Percentiles rank a stretch among this genome's conserved stretches.
Evolutionary conservation across 2,797 vertebrate genomes (phyloP).

Genomic region (Acomys russatus): DNA sequence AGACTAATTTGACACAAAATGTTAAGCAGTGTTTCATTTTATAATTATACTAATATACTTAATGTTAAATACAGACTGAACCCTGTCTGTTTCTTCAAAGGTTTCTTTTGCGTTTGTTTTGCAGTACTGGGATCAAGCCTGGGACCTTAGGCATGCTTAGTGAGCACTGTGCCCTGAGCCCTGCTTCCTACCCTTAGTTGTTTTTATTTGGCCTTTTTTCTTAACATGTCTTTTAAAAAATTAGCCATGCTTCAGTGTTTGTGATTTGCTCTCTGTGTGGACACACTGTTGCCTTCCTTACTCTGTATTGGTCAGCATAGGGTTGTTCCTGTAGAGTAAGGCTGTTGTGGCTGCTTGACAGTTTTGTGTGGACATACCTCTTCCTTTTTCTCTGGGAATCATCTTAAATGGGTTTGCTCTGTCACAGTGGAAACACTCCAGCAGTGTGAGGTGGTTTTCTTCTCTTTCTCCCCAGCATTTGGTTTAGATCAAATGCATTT

Average conservation of each 20-base stretch:
- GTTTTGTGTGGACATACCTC: neutral
- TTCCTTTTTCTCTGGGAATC: neutral
- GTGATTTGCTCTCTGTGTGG: neutral
- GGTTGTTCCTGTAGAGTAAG: no score
- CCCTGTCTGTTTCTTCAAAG: neutral
- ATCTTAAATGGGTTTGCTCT: neutral
- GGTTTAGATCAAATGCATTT: neutral
- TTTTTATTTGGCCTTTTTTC: conserved; percentile 4
- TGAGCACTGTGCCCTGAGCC: neutral
- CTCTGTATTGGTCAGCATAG: neutral
- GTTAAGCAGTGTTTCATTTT: neutral
- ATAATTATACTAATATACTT: neutral
- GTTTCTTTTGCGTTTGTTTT: neutral
- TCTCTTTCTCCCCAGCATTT: neutral
- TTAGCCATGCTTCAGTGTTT: neutral
- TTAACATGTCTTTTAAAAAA: neutral
- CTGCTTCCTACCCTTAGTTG: neutral
- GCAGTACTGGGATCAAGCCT: neutral
- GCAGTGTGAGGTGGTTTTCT: no score
- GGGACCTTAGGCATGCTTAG: neutral
- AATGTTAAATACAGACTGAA: neutral
- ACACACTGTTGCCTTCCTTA: no score
- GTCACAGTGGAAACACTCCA: neutral
- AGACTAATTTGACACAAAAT: conserved; percentile 8
- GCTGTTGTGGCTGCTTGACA: neutral